These are phyloP conservation scores for Oscheius myriophilus DNA, from an alignment of 2,888 invertebrate species.

Conservation along the genomic window DNA sequence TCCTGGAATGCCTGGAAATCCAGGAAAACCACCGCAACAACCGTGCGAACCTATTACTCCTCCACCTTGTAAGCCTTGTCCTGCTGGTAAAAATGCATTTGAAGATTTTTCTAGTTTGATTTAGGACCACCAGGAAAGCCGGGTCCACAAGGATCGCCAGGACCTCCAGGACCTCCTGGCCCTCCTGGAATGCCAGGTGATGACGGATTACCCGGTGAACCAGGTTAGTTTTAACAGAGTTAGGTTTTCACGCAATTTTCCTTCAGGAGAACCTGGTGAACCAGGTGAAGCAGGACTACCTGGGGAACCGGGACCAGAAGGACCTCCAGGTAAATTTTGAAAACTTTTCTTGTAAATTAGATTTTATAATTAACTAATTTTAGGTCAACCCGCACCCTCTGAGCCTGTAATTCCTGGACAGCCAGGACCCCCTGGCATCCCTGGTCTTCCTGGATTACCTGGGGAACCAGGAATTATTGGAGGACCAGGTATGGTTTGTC, in stretches of 20 bases:
- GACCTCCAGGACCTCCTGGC: slow-evolving; percentile 58
- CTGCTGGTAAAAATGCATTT: neutral
- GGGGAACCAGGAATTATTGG: neutral
- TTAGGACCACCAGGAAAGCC: slow-evolving; percentile 63
- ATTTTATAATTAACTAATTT: too few relatives aligned
- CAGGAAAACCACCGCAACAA: slow-evolving; percentile 14
- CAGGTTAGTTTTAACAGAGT: slow-evolving; percentile 10
- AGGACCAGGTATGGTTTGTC: neutral
- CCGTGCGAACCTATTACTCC: slow-evolving; percentile 21
- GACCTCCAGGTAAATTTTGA: slow-evolving; percentile 10
- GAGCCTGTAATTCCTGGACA: slow-evolving; percentile 8
- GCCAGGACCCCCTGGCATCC: slow-evolving; percentile 1
- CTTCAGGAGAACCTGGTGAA: slow-evolving; percentile 18
- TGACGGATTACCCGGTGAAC: slow-evolving; percentile 64
- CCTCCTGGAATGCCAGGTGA: slow-evolving; percentile 61
- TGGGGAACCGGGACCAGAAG: slow-evolving; percentile 35
- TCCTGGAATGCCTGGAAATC: slow-evolving; percentile 17
- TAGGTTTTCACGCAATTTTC: neutral
- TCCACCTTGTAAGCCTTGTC: slow-evolving; percentile 16
- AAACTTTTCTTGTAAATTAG: too few relatives aligned
- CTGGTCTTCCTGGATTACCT: neutral
- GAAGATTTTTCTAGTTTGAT: slow-evolving; percentile 42
- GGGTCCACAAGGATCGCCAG: slow-evolving; percentile 50
- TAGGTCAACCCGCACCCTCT: neutral
- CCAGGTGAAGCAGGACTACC: slow-evolving; percentile 37